These are phyloP conservation scores for Drosophila littoralis DNA, from an alignment of 1,140 invertebrate species.

Conservation along the genomic window DNA sequence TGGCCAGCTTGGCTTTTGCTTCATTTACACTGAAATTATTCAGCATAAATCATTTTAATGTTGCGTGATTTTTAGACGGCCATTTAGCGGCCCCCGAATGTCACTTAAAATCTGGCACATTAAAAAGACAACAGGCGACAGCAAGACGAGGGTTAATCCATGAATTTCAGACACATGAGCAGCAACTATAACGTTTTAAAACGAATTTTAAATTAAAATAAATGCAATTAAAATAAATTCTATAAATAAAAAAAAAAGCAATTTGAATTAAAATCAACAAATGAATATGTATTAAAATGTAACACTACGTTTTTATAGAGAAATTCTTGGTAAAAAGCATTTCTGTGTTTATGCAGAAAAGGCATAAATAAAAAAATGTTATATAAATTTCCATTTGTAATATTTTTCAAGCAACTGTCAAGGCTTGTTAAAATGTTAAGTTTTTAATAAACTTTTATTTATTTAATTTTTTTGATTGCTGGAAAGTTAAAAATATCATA, in stretches of 20 bases:
- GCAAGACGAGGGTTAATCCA: conserved; percentile 26
- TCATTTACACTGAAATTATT: conserved; percentile 81
- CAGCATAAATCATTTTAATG: conserved; percentile 80
- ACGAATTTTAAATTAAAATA: neutral
- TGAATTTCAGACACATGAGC: neutral
- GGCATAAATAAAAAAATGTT: neutral
- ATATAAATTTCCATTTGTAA: neutral
- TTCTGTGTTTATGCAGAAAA: neutral
- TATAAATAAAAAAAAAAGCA: conserved; percentile 1
- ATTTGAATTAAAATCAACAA: neutral
- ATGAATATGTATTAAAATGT: neutral
- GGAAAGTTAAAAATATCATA: conserved; percentile 2
- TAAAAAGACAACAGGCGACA: conserved; percentile 56
- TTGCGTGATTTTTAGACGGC: conserved; percentile 81
- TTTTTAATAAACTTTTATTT: conserved; percentile 8
- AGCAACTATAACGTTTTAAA: neutral
- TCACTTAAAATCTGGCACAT: conserved; percentile 80
- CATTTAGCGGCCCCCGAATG: conserved; percentile 78
- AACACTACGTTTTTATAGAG: neutral
- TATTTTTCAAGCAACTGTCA: neutral
- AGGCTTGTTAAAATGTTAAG: neutral
- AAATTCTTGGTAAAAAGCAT: neutral
- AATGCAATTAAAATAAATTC: neutral
- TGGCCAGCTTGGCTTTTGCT: conserved; percentile 65
- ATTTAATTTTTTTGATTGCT: neutral